phyloP scores from a whole-genome alignment of 1,140 invertebrate species.

The Batillaria attramentaria region DNA sequence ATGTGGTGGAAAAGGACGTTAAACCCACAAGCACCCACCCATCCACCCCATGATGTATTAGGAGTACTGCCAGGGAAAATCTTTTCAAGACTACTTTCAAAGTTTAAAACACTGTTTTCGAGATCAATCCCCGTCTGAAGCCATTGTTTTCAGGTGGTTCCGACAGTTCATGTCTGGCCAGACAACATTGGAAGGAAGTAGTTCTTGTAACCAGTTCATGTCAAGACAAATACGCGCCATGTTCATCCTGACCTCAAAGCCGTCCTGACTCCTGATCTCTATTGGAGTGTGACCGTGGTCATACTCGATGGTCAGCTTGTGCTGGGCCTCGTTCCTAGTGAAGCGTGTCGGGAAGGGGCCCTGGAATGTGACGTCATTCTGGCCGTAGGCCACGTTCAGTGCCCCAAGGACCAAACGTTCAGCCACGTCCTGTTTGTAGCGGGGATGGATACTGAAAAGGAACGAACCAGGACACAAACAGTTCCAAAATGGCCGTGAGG shows the following conservation, averaged over 20 bases:
- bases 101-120: too few relatives aligned
- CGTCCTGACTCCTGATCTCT: slow-evolving; percentile 41
- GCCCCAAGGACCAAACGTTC: slow-evolving; percentile 42
- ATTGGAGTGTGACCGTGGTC: slow-evolving; percentile 33
- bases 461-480: background rate
- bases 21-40: too few relatives aligned
- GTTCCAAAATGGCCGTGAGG: background rate
- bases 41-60: too few relatives aligned
- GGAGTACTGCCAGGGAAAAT: too few relatives aligned
- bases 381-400: slow-evolving; percentile 46
- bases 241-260: slow-evolving; percentile 54
- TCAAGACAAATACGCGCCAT: too few relatives aligned
- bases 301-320: slow-evolving; percentile 38
- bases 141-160: too few relatives aligned
- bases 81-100: too few relatives aligned
- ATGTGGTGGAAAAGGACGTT: too few relatives aligned
- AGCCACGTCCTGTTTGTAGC: slow-evolving; percentile 54
- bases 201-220: too few relatives aligned
- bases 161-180: too few relatives aligned
- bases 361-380: slow-evolving; percentile 34
- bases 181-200: too few relatives aligned
- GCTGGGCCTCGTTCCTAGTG: background rate
- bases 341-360: slow-evolving; percentile 31
- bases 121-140: too few relatives aligned
- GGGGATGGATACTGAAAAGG: slow-evolving; percentile 55